Base-by-base conservation (phyloP, 37 sponge, comb jelly and placozoan species). In the Halichondria panicea region DNA sequence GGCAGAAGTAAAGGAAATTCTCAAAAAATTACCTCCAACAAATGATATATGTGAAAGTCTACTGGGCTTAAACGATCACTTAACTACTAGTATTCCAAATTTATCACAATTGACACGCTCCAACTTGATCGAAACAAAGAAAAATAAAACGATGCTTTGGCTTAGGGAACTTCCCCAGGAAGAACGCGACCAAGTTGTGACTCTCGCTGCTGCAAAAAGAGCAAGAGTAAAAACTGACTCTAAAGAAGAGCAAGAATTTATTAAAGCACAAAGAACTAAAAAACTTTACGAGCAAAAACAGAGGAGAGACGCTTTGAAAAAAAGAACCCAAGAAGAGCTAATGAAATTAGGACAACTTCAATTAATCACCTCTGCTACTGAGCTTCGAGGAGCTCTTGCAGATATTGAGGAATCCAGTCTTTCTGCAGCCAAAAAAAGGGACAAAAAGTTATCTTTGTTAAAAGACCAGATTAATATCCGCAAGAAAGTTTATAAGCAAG, bases 21-120 rank as follows among this genome's bases (percentile, higher is more conserved):
- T 80, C 3, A 38, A n/a, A 13, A 57, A 68, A 24, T 63, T 80
- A n/a, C 42, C 24, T 35, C 81, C 81, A 7, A 69, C 30, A 1
- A 80, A 80, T 70, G 81, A 80, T 46, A 6, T 69, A 3, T 80
- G 71, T 70, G 81, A 80, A 70, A 36, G 41, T 2, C 32, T 73
- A 37, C 35, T 73, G 7, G 74, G 74, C 40, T 18, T 38, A 15
- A 73, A 73, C 35, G 74, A 73, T 55, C 38, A 56, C 24, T 36
- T 73, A 21, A 56, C 74, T 36, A 73, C 74, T 34, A 36, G 38
- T 21, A 1, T 73, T 25, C 59, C 59, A 35, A 73, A 73, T 22
- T 8, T 55, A 7, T 22, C 22, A 2, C 74, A 73, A 36, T 8
- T 56, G 1, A 73, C 74, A 55, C 36, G 39, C 15, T 73, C 74